Conservation (phyloP, 2,797 vertebrate genomes). For the Sebastes variabilis region DNA sequence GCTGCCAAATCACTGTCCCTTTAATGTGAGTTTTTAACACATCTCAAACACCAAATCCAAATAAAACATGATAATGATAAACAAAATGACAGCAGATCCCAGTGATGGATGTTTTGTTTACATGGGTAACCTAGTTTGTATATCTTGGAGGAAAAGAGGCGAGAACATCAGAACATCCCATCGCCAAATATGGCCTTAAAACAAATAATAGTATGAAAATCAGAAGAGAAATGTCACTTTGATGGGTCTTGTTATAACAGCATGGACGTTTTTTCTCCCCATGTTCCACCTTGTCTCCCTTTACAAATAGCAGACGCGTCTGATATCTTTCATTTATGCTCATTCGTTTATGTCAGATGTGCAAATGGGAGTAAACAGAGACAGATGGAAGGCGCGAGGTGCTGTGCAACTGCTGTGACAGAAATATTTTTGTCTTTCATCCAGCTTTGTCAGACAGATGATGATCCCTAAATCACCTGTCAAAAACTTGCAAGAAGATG, state of each 20-base stretch:
- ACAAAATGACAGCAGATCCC: neutral
- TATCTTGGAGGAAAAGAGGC: neutral
- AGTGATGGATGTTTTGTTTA: constrained; percentile 8
- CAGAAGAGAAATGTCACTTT: neutral
- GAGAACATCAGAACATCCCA: neutral
- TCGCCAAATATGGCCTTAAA: constrained; percentile 13
- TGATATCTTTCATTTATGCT: neutral
- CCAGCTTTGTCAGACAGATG: neutral
- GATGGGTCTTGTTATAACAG: neutral
- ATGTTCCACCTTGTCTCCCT: neutral
- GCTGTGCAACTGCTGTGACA: neutral
- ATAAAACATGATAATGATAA: neutral
- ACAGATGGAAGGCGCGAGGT: neutral
- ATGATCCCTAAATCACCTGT: neutral
- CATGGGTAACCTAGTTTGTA: neutral
- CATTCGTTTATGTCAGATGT: constrained; percentile 1
- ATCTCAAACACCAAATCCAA: neutral
- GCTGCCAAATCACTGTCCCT: neutral
- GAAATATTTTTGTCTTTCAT: constrained; percentile 2
- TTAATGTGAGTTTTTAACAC: neutral
- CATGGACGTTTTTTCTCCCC: neutral
- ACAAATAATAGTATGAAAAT: neutral
- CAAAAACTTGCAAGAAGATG: neutral
- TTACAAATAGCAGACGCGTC: neutral
- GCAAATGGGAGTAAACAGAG: constrained; percentile 1